Conservation (phyloP, 2,797 vertebrate species). For the Sphaeramia orbicularis region DNA sequence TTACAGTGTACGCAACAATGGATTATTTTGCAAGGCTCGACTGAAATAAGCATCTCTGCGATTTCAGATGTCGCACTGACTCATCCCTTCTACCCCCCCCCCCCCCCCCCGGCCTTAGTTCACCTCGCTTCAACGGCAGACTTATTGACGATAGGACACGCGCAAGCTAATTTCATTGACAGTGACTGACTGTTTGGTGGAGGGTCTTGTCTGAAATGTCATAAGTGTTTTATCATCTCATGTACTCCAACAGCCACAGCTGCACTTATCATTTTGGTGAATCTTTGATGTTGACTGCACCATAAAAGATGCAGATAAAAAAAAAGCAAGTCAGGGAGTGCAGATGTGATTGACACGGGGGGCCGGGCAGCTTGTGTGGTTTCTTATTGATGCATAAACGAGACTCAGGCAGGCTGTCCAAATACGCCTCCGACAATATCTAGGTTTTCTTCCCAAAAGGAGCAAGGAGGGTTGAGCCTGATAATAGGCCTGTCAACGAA, state of each 20-base stretch:
- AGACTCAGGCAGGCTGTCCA: slow-evolving; percentile 54
- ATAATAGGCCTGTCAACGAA: slow-evolving; percentile 65
- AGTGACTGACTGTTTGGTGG: slow-evolving; percentile 21
- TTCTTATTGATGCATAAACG: slow-evolving; percentile 66
- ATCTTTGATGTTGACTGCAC: slow-evolving; percentile 42
- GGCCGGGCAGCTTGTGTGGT: slow-evolving; percentile 54
- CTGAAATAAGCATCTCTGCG: slow-evolving; percentile 24
- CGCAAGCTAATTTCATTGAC: slow-evolving; percentile 25
- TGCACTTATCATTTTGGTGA: slow-evolving; percentile 47
- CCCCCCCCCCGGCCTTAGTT: slow-evolving; percentile 24
- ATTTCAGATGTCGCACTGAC: slow-evolving; percentile 17
- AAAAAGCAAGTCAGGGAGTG: slow-evolving; percentile 54
- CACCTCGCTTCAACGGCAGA: slow-evolving; percentile 35
- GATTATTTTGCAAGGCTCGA: slow-evolving; percentile 29
- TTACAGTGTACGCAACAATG: slow-evolving; percentile 17
- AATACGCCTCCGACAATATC: slow-evolving; percentile 57
- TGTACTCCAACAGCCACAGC: slow-evolving; percentile 18
- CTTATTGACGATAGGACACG: slow-evolving; percentile 33
- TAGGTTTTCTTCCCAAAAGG: slow-evolving; percentile 36
- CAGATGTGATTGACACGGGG: slow-evolving; percentile 65
- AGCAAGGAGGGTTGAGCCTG: slow-evolving; percentile 39
- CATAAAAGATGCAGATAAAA: slow-evolving; percentile 61
- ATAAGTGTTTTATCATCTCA: slow-evolving; percentile 49
- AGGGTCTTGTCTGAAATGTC: slow-evolving; percentile 39
- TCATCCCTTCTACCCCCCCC: slow-evolving; percentile 4